Base-by-base conservation (phyloP, 1,140 invertebrate species). In the Brachystomella parvula region DNA sequence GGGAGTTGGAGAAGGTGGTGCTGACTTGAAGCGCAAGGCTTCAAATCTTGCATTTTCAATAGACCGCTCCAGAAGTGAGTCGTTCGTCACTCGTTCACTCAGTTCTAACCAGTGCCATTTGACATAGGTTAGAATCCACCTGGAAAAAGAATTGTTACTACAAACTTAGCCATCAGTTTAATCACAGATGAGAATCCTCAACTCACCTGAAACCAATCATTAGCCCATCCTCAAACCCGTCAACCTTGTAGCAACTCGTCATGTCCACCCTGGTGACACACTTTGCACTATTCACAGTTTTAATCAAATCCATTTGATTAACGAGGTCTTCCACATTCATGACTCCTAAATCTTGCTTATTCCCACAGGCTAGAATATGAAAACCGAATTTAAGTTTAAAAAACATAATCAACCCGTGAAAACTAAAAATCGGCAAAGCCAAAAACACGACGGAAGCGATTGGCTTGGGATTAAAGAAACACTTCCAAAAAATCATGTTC, bases 81-180 rank as follows among this genome's bases (percentile, higher is more conserved):
- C 49, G 49, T 53, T 12, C 49, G 12, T 24, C 9, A 53, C 49
- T 26, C 49, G 12, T 26, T 53, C 49, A 53, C 49, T 53, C 49
- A 53, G 24, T 24, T 53, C 49, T 15, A 24, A 15, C 49, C 49
- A 53, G 49, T 53, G 49, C 9, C 9, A 53, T 24, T 53, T 53
- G 49, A 53, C 49, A 53, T 53, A 53, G 24, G 49, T 53, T 12
- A 53, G 6, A 12, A 53, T 53, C 49, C 49, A 53, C 49, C 49
- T 53, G 12, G 9, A 6, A 53, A 24, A 53, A 53, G 6, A 53
- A 53, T 53, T 44, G n/a, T n/a, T n/a, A n/a, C n/a, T n/a, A 44
- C 39, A 44, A 44, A 9, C 49, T 17, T 53, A 19, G 49, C 24
- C 6, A 15, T 15, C 6, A 53, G 24, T 19, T 53, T 3, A 9